Evolutionary conservation across 2,113 vertebrate species (phyloP), one percentile per base, ranked within the genome.

Genomic region (Nothocercus nigrocapillus): DNA sequence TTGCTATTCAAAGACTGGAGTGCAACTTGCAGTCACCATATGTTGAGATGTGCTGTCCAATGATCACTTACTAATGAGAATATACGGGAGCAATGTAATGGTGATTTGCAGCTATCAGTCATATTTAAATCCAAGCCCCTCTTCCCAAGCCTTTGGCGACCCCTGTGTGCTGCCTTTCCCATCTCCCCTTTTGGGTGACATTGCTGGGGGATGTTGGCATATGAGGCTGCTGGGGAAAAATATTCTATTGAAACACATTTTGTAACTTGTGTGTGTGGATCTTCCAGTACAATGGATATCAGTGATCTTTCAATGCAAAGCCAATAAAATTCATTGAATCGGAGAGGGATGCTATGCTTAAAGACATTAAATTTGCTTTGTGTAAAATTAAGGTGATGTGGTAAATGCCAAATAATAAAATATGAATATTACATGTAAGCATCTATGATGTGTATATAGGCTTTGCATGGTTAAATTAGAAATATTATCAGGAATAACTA

Each of bases 71-170:
- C 85, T 88, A 89, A 91, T 59, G 89, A 91, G 91, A 87, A 34
- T 82, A 89, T 95, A 95, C 85, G 94, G 84, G 67, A 88, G 85
- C 89, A 85, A 74, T 87, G 87, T 92, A 85, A 91, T 88, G 87
- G 94, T 95, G 93, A 93, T 95, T 96, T 76, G 95, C 87, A 85
- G 0, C 87, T 89, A 82, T 80, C 91, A 89, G 67, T 85, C 87
- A 74, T 73, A 63, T 86, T 93, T 68, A 94, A 62, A 82, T 40
- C 11, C 49, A 22, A 47, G 49, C 67, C 10, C 74, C 19, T 1
- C 30, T 85, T 79, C 28, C 53, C 44, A 3, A 88, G 45, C 45
- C 49, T 85, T 76, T 53, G 76, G 38, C 76, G 54, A 47, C 10
- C 47, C 82, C 73, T 61, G 44, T 45, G 44, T 56, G 18, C 70